phyloP scores from a whole-genome alignment of 2,888 invertebrate genomes.

The Muscina levida region DNA sequence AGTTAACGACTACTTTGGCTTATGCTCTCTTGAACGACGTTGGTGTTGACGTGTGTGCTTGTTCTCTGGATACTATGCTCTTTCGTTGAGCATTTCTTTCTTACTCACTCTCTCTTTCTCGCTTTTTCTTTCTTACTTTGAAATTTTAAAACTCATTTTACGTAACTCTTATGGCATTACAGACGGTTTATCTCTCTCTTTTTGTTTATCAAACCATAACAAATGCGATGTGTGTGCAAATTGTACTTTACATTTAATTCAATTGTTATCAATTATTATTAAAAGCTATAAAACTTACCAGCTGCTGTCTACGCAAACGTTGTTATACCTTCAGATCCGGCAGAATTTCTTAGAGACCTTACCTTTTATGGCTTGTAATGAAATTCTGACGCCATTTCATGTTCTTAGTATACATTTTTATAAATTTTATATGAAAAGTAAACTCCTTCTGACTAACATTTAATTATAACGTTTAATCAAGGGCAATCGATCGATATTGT shows the following conservation, averaged over 20 bases:
- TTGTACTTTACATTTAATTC: slow-evolving; percentile 65
- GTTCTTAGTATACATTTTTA: slow-evolving; percentile 30
- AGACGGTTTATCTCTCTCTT: neutral
- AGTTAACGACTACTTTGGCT: slow-evolving; percentile 41
- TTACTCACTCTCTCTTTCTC: slow-evolving; percentile 41
- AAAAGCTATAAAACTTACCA: slow-evolving; percentile 77
- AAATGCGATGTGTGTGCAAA: slow-evolving; percentile 68
- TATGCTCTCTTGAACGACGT: slow-evolving; percentile 67
- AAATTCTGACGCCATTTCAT: slow-evolving; percentile 68
- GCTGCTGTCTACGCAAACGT: slow-evolving; percentile 76
- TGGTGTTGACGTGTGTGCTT: slow-evolving; percentile 78
- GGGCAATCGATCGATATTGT: too few relatives aligned
- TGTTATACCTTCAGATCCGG: slow-evolving; percentile 78
- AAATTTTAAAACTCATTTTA: slow-evolving; percentile 63
- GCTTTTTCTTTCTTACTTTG: slow-evolving; percentile 57
- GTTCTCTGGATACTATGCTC: slow-evolving; percentile 41
- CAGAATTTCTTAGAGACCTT: slow-evolving; percentile 76
- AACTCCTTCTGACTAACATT: slow-evolving; percentile 40
- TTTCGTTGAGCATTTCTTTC: slow-evolving; percentile 46
- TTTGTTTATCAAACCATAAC: neutral
- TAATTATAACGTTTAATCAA: too few relatives aligned
- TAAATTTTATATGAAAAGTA: slow-evolving; percentile 5
- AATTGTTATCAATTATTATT: slow-evolving; percentile 69
- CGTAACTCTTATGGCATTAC: slow-evolving; percentile 43
- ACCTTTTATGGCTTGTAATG: slow-evolving; percentile 73